Percentiles rank a stretch among this genome's conserved stretches.
Conservation (phyloP, 2,797 vertebrate genomes). For the Cirrhinus mrigala region DNA sequence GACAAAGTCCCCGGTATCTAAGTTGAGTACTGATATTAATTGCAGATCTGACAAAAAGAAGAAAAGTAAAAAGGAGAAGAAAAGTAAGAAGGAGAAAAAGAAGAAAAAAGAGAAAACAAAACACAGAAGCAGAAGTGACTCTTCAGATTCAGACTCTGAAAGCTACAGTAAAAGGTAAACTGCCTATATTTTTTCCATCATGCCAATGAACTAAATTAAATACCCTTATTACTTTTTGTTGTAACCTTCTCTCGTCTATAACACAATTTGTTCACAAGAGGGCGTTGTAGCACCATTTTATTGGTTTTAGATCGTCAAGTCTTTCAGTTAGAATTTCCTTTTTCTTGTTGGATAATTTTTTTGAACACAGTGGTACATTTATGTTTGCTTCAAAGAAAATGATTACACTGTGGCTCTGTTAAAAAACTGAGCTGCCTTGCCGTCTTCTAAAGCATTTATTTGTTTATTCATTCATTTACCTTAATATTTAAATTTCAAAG, state of each 20-base stretch:
- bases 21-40: not conserved
- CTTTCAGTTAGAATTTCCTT: not conserved
- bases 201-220: not conserved
- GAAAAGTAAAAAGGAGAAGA: constrained; percentile 89
- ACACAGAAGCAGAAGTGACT: constrained; percentile 65
- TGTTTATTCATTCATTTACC: not conserved
- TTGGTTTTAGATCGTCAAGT: not conserved
- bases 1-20: not conserved
- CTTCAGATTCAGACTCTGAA: constrained; percentile 71
- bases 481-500: not conserved
- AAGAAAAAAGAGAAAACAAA: constrained; percentile 79
- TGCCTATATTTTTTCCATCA: not conserved
- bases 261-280: constrained; percentile 9
- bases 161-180: constrained; percentile 74
- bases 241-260: not conserved
- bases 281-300: not conserved
- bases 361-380: not conserved
- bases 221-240: not conserved
- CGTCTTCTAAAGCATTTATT: not conserved
- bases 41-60: constrained; percentile 79
- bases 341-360: not conserved
- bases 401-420: constrained; percentile 40
- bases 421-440: not conserved
- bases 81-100: constrained; percentile 85
- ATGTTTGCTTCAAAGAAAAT: not conserved